Base-by-base conservation (phyloP, 2,797 vertebrate species). In the Sebastes minor region DNA sequence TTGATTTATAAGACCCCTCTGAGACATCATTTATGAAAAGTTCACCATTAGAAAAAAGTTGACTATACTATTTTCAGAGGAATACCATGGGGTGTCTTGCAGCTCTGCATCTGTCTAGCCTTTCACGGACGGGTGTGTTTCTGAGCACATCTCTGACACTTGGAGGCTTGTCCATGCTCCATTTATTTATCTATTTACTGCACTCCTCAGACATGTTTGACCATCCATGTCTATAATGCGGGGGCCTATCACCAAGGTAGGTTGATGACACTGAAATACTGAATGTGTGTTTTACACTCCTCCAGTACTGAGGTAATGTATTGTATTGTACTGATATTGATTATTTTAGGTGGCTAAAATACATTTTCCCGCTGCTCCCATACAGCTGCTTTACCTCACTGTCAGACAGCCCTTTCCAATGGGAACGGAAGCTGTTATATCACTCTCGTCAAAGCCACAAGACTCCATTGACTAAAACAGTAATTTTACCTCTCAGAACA, bases 121-220 rank as follows among this genome's bases (percentile, higher is more conserved):
- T 52, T 86, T 86, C 80, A 88, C 38, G 53, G 83, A 56, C 84
- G 4, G 71, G 1, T 75, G 85, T 92, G 76, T 87, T 93, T 84
- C 60, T 85, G 84, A 86, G 82, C 61, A 75, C 70, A 64, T 80
- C 75, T 53, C 82, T 84, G 87, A 89, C 85, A 89, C 78, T 71
- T 10, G 62, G 79, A 81, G 67, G 70, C 74, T 71, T 22, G 74
- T 74, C 79, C 65, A 71, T n/a, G 86, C 83, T 75, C 82, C 77
- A 81, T 85, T 88, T 93, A 88, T 88, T 90, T 82, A 90, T 90
- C 76, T 88, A 88, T 89, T 88, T 84, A 81, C 84, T 62, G 69
- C 72, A n/a, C 35, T 75, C 59, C 71, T 76, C 78, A 81, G 86
- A 84, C 81, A 80, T 72, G 83, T 83, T 65, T 84, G 78, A 30